Evolutionary conservation across 2,797 vertebrate species (phyloP), one percentile per base, ranked within the genome.

Genomic region (Molossus molossus): DNA sequence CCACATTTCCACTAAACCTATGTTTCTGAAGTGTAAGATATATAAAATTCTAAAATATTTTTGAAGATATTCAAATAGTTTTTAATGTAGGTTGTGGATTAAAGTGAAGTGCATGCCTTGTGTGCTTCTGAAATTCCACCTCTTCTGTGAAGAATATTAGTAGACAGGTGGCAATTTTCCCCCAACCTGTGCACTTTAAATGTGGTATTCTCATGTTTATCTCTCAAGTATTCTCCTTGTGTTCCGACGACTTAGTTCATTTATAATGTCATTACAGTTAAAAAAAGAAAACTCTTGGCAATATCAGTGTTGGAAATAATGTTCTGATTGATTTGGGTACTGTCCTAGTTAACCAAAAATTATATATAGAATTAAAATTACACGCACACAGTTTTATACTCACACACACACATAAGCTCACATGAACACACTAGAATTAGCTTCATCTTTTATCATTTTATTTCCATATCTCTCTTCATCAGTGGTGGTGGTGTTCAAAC

Each of bases 21-120:
- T 23, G 15, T 45, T 14, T 48, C 70, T 60, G 10, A 62, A 67
- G 5, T 84, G 13, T 91, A 67, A 95, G n/a, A 67, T 40, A 10
- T 48, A 25, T 73, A 72, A 67, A 84, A 87, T 84, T 91, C 40
- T 94, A 62, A 86, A 96, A 40, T 84, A 53, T 25, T 45, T 87
- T 84, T 84, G 18, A 88, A 53, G 18, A 29, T 87, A 4, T 93
- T 81, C 17, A 40, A 73, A 64, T 17, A 58, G 11, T 75, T 91
- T 94, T 69, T 76, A 88, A 76, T 48, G 20, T 62, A 81, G 13
- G 21, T 81, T 91, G 37, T 85, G 6, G 11, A 48, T 92, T 94
- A 64, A 86, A 76, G 40, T 92, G 72, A 86, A 95, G 86, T 90
- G 57, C 18, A 64, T 86, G 73, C 45, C 67, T 89, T 81, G 75